phyloP scores from a whole-genome alignment of 1,140 invertebrate genomes.

The Carcinoscorpius rotundicauda region DNA sequence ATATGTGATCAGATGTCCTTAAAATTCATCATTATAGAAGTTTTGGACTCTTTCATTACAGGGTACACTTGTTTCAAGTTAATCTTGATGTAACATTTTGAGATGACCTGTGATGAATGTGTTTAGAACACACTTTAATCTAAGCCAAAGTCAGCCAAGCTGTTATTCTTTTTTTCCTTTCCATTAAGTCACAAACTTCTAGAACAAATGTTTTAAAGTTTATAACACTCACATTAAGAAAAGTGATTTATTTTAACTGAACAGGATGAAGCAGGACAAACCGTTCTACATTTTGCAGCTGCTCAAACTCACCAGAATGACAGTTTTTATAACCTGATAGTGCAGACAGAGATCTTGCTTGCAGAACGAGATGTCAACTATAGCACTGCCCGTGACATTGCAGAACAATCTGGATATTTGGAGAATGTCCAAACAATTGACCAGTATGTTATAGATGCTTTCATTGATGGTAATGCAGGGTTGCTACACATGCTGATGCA shows the following conservation, averaged over 20 bases:
- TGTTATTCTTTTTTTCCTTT: too few relatives aligned
- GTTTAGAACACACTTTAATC: too few relatives aligned
- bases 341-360: slow-evolving; percentile 62
- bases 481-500: slow-evolving; percentile 50
- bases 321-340: slow-evolving; percentile 57
- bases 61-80: too few relatives aligned
- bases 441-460: slow-evolving; percentile 19
- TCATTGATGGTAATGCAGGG: slow-evolving; percentile 4
- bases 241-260: neutral
- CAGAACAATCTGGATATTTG: slow-evolving; percentile 54
- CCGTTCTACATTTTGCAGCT: slow-evolving; percentile 75
- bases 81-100: too few relatives aligned
- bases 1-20: too few relatives aligned
- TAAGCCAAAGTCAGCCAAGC: too few relatives aligned
- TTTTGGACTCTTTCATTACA: too few relatives aligned
- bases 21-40: too few relatives aligned
- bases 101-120: too few relatives aligned
- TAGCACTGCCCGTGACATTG: slow-evolving; percentile 72
- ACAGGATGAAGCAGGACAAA: slow-evolving; percentile 75
- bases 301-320: slow-evolving; percentile 58
- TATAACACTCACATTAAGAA: too few relatives aligned
- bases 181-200: too few relatives aligned
- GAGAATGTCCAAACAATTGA: slow-evolving; percentile 75
- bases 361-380: slow-evolving; percentile 60
- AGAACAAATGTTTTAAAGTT: too few relatives aligned